phyloP scores from a whole-genome alignment of 2,113 vertebrate genomes.

The Pygathrix nemaeus region DNA sequence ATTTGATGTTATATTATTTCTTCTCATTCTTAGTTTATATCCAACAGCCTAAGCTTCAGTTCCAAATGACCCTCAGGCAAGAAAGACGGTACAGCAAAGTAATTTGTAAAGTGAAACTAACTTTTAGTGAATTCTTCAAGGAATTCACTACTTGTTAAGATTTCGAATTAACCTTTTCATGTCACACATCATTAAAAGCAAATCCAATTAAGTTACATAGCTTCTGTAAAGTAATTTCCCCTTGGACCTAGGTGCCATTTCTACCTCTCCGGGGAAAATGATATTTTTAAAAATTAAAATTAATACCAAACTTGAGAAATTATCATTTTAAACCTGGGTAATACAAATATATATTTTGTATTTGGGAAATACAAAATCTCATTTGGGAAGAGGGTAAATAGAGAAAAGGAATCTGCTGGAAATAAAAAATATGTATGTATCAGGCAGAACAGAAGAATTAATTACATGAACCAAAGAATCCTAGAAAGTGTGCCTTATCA shows the following conservation, averaged over 20 bases:
- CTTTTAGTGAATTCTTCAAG: background rate
- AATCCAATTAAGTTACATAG: background rate
- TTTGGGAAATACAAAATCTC: constrained; percentile 23
- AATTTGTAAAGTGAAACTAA: constrained; percentile 49
- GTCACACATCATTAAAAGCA: constrained; percentile 34
- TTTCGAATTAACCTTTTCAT: constrained; percentile 54
- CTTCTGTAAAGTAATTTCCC: constrained; percentile 36
- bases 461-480: background rate
- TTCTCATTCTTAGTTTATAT: constrained; percentile 10
- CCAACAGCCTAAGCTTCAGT: background rate
- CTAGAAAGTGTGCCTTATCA: background rate
- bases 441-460: background rate
- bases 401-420: background rate
- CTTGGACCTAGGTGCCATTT: background rate
- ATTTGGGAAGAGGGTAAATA: background rate
- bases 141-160: constrained; percentile 39
- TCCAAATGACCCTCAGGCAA: background rate
- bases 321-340: background rate
- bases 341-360: background rate
- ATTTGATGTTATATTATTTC: background rate
- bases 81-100: background rate
- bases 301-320: background rate
- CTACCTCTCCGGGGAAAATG: background rate
- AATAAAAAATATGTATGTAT: background rate
- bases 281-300: background rate